Base-by-base conservation (phyloP, 2,113 vertebrate species). In the Triplophysa siluroides region DNA sequence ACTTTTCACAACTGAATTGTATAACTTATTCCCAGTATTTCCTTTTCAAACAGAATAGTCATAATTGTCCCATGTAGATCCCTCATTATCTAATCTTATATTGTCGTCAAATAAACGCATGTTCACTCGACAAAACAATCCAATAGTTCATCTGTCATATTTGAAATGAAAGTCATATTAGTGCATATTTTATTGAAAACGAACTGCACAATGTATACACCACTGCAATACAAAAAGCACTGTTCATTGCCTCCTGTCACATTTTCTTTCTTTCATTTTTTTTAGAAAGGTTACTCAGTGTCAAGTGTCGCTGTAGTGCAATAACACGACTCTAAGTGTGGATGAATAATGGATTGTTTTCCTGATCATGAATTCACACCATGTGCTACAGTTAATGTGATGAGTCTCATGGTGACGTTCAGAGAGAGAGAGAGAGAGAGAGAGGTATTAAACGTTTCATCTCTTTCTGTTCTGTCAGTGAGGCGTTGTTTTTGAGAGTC, bases 401-500 rank as follows among this genome's bases (percentile, higher is more conserved):
- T 10, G 76, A 71, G 33, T 54, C 29, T 82, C 47, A 61, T 19
- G 33, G 24, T 78, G 76, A 67, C 14, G 76, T 83, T 62, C 12
- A 67, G 33, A 38, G 33, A 38, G 33, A 38, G 33, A 33, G 33
- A 33, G 33, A 33, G 33, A 33, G 33, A 38, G 33, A 38, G 33
- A 8, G 33, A 38, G 33, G 33, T 38, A 7, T 38, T 7, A 38
- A 38, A 38, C 41, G 8, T 43, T 45, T 29, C 88, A 76, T 88
- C 90, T 90, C 81, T 85, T 81, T 86, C 84, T 87, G 87, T 93
- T 87, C 89, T 90, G 83, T 90, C 83, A 86, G 87, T 84, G 84
- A 90, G 86, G 84, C 75, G 81, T 89, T 86, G 85, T 38, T 91
- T 86, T 91, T 92, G 87, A 91, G 86, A 83, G 85, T 89, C 88